Conservation (phyloP, 2,797 vertebrate genomes). For the Netta rufina region DNA sequence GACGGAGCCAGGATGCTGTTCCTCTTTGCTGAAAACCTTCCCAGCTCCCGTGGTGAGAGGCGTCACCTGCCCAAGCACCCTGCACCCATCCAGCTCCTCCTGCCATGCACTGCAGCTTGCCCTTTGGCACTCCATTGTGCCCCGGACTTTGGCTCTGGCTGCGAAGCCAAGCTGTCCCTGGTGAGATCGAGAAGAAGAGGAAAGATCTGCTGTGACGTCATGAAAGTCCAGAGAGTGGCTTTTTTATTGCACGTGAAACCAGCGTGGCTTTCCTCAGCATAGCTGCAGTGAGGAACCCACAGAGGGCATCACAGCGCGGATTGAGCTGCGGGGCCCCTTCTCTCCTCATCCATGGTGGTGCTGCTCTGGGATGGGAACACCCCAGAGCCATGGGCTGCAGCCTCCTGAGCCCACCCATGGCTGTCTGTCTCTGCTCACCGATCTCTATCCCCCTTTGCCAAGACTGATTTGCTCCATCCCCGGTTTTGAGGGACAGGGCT, state of each 20-base stretch:
- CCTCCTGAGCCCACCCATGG: not conserved
- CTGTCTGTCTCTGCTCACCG: not conserved
- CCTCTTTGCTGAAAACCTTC: not conserved
- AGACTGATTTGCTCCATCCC: not conserved
- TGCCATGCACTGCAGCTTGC: not conserved
- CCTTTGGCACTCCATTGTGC: fast-evolving
- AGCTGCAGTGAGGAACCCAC: fast-evolving
- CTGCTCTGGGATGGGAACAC: not conserved
- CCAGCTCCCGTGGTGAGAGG: not conserved
- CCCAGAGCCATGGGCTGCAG: not conserved
- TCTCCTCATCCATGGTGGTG: not conserved
- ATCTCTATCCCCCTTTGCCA: not conserved
- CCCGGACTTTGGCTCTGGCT: not conserved
- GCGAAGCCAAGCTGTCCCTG: not conserved
- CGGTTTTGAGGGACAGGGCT: not conserved
- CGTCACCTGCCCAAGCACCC: not conserved
- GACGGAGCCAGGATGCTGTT: not conserved
- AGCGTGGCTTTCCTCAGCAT: fast-evolving
- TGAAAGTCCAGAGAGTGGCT: not conserved
- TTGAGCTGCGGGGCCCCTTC: not conserved
- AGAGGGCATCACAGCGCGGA: fast-evolving
- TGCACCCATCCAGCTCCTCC: not conserved
- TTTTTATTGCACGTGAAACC: not conserved
- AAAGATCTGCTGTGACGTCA: not conserved
- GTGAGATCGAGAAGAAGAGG: fast-evolving